These are phyloP conservation scores for Palythoa heliodiscus DNA, from an alignment of 92 coral and sea anemone species.

Conservation along the genomic window DNA sequence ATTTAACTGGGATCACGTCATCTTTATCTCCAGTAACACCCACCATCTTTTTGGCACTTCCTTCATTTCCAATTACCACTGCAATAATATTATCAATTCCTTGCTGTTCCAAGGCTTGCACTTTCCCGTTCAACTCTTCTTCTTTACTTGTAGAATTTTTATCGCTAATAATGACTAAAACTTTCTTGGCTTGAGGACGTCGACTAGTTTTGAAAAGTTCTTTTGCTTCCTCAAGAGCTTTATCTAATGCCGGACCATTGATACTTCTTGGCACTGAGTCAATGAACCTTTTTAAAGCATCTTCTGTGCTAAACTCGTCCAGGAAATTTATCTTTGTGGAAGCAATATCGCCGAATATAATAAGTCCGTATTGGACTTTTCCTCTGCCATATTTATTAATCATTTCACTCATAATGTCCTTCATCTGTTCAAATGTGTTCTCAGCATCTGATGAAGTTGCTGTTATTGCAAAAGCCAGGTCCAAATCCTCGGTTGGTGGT, in stretches of 20 bases:
- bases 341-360: constrained; percentile 45
- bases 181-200: constrained; percentile 64
- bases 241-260: constrained; percentile 48
- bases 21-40: constrained; percentile 59
- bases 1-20: constrained; percentile 57
- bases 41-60: constrained; percentile 49
- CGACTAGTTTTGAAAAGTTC: constrained; percentile 46
- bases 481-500: constrained; percentile 48
- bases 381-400: constrained; percentile 40
- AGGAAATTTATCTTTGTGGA: constrained; percentile 39
- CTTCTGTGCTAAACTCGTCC: constrained; percentile 32
- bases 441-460: constrained; percentile 50
- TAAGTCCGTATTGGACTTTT: constrained; percentile 51
- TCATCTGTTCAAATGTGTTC: constrained; percentile 49
- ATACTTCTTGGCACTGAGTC: constrained; percentile 33
- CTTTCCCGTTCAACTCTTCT: constrained; percentile 58
- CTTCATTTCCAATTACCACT: constrained; percentile 65
- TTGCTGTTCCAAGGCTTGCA: constrained; percentile 50
- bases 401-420: constrained; percentile 42
- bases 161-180: constrained; percentile 82
- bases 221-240: constrained; percentile 52
- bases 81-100: constrained; percentile 56
- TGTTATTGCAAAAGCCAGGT: constrained; percentile 52
- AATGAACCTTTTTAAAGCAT: constrained; percentile 33
- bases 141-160: constrained; percentile 62